A percentile compares a stretch with the other conserved stretches of the same genome.
Evolutionary conservation across 1,140 invertebrate genomes (phyloP).

Genomic region (Lasaia peninsularis): DNA sequence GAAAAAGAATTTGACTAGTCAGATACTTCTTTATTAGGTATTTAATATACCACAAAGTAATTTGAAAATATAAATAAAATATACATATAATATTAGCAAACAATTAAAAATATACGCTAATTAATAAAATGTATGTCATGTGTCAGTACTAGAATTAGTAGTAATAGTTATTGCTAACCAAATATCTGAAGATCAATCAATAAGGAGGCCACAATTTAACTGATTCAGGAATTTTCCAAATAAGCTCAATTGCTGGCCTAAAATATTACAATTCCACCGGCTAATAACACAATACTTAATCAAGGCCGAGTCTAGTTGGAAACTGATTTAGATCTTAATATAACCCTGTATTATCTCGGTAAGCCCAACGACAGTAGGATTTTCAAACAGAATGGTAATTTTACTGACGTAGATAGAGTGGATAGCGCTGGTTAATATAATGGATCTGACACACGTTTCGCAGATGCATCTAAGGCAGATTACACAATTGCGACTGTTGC

Average conservation of each 20-base stretch:
- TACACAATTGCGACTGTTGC: neutral
- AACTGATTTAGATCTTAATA: slow-evolving; percentile 12
- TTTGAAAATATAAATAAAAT: too few species aligned
- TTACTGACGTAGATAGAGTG: slow-evolving; percentile 10
- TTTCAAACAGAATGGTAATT: slow-evolving; percentile 10
- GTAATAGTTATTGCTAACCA: too few species aligned
- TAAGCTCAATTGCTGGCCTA: neutral
- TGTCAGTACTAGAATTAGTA: too few species aligned
- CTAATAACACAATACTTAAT: neutral
- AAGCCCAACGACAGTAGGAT: slow-evolving; percentile 6
- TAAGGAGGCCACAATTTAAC: too few species aligned
- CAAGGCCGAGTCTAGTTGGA: neutral
- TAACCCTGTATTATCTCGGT: slow-evolving; percentile 6
- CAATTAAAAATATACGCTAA: too few species aligned
- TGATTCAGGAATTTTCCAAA: too few species aligned
- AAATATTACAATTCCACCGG: neutral
- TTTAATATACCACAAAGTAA: too few species aligned
- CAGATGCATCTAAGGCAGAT: slow-evolving; percentile 4
- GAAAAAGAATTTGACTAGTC: too few species aligned
- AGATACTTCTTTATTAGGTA: too few species aligned
- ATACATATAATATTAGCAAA: too few species aligned
- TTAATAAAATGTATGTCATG: too few species aligned
- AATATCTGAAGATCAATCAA: too few species aligned
- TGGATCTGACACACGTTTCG: slow-evolving; percentile 10
- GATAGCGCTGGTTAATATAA: slow-evolving; percentile 11